phyloP scores from a whole-genome alignment of 2,888 invertebrate species.

The Pristionchus maxplancki region DNA sequence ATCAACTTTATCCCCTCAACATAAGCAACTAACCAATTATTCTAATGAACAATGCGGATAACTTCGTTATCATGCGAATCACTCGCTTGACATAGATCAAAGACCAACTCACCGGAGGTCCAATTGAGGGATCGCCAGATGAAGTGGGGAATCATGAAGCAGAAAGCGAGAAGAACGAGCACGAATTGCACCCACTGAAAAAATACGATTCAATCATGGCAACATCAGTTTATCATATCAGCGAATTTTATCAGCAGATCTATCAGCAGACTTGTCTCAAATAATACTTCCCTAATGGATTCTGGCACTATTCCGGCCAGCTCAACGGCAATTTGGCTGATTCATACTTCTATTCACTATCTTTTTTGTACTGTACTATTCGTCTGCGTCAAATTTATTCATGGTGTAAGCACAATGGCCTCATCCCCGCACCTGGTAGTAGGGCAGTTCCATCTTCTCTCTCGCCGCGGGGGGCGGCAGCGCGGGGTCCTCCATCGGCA shows the following conservation, averaged over 20 bases:
- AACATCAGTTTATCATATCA: too few relatives aligned
- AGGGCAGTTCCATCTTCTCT: conserved; percentile 66
- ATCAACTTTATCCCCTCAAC: not conserved
- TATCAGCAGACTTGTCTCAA: too few relatives aligned
- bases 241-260: too few relatives aligned
- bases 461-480: conserved; percentile 61
- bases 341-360: too few relatives aligned
- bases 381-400: too few relatives aligned
- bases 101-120: conserved; percentile 65
- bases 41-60: too few relatives aligned
- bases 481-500: conserved; percentile 66
- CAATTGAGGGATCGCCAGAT: conserved; percentile 77
- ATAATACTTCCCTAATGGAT: too few relatives aligned
- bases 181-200: conserved; percentile 77
- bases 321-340: too few relatives aligned
- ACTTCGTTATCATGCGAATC: not conserved
- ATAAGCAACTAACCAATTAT: not conserved
- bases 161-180: conserved; percentile 74
- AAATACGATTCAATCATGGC: too few relatives aligned
- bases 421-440: conserved; percentile 68
- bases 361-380: too few relatives aligned
- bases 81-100: not conserved
- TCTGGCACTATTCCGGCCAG: too few relatives aligned
- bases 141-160: conserved; percentile 74
- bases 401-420: too few relatives aligned